Evolutionary conservation across 2,113 vertebrate genomes (phyloP), one percentile per base, ranked within the genome.

Genomic region (Eulemur rufifrons): DNA sequence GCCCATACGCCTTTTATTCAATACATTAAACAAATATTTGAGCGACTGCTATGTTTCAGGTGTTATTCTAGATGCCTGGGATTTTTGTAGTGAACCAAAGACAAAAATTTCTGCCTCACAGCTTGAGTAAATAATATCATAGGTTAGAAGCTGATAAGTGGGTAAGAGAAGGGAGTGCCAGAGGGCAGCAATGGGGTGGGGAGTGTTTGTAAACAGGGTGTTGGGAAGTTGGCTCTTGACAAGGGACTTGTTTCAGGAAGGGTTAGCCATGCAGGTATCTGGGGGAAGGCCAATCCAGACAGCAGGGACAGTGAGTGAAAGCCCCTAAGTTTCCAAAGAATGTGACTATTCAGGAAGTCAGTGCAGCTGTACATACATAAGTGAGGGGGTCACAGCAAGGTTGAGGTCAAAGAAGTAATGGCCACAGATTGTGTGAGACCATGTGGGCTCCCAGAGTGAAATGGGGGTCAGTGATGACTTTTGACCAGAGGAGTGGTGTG

Each of bases 11-110:
- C 52, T 96, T 47, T 59, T 37, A 59, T 78, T 61, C 7, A 68
- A 47, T 61, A 47, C 21, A 20, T 29, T 47, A 76, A 86, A 29
- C 68, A 96, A 91, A 91, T 91, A 88, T 59, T 91, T 93, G 82
- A 97, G 52, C 59, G 50, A 32, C 3, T 11, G 2, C 50, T 52
- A 29, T 64, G 64, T 93, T 84, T 59, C 66, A 45, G 34, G 34
- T 76, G 10, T 91, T 76, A 32, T 63, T 61, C 39, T 50, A 69
- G 39, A 87, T 74, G 27, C 39, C 54, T 59, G 15, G 39, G 18
- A 68, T 59, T 89, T 95, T 52, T 77, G 25, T 76, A 69, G 54
- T 52, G n/a, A 94, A 73, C 12, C 47, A 39, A 83, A 68, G 20
- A 12, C 11, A 76, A 66, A 88, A 66, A 27, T 89, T 71, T 92